Evolutionary conservation across 2,113 vertebrate genomes (phyloP).

Genomic region (Thalassarche chlororhynchos): DNA sequence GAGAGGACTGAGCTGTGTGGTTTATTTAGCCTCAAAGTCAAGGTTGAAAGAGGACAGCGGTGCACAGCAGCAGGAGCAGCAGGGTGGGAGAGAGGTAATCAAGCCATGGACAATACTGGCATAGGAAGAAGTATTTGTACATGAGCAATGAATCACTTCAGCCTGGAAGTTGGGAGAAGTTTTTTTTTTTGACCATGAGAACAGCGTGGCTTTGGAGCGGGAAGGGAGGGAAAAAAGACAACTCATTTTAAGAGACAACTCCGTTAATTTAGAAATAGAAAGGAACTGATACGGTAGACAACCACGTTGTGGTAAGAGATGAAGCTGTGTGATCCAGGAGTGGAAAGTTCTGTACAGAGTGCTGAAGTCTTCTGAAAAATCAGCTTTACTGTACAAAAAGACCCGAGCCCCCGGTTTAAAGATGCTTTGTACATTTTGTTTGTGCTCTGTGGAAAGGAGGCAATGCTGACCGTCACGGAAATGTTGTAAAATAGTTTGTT

Average conservation of each 20-base stretch:
- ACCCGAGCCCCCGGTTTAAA: not conserved
- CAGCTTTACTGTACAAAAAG: not conserved
- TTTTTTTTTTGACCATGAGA: not conserved
- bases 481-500: not conserved
- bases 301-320: not conserved
- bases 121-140: not conserved
- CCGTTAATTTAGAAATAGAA: not conserved
- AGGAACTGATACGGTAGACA: not conserved
- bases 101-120: not conserved
- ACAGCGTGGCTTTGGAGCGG: not conserved
- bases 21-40: not conserved
- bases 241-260: not conserved
- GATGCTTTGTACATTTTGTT: not conserved
- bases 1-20: not conserved
- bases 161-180: not conserved
- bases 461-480: not conserved
- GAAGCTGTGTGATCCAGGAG: not conserved
- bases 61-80: not conserved
- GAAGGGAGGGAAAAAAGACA: not conserved
- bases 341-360: not conserved
- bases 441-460: not conserved
- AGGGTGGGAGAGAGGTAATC: not conserved
- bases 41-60: not conserved
- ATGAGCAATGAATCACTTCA: not conserved
- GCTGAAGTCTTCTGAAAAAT: not conserved